Conservation (phyloP, 2,113 vertebrate genomes). For the Dolichotis patagonum region DNA sequence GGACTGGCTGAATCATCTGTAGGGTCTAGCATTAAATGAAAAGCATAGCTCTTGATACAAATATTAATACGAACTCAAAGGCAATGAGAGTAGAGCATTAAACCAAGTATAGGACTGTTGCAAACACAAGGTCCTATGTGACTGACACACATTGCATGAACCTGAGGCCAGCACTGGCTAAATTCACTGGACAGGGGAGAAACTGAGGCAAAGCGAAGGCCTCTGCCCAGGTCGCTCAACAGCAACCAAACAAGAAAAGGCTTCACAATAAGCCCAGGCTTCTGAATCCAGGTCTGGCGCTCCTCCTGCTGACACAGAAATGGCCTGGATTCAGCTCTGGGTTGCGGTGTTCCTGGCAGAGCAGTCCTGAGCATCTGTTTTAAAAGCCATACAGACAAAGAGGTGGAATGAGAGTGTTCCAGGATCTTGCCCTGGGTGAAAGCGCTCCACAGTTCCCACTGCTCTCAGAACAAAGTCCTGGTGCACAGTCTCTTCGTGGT, state of each 20-base stretch:
- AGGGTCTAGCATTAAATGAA: background rate
- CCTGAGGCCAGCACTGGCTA: background rate
- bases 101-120: background rate
- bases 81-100: background rate
- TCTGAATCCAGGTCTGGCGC: background rate
- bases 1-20: background rate
- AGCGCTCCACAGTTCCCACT: background rate
- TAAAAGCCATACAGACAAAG: background rate
- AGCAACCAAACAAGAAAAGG: background rate
- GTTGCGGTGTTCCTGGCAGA: background rate
- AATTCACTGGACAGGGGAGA: background rate
- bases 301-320: background rate
- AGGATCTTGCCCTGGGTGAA: background rate
- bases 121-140: background rate
- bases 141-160: accelerated
- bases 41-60: background rate
- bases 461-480: background rate
- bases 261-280: background rate
- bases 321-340: background rate
- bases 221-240: background rate
- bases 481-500: background rate
- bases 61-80: background rate
- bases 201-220: background rate
- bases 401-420: background rate
- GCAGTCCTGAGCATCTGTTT: background rate